Evolutionary conservation across 1,140 invertebrate genomes (phyloP).

Genomic region (Camponotus floridanus): DNA sequence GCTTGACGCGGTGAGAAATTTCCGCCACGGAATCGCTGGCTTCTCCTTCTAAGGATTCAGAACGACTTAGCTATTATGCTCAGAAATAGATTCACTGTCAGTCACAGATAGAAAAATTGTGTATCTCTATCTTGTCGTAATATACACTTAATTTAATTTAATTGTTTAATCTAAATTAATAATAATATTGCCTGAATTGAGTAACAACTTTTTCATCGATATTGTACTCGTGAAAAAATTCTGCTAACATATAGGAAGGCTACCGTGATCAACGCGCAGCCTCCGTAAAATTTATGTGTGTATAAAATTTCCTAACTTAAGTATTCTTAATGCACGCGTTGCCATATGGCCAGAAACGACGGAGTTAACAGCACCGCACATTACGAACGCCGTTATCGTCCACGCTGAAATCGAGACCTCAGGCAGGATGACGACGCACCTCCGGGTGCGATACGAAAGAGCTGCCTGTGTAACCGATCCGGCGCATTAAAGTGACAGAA

Average conservation of each 20-base stretch:
- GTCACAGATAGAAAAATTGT: background rate
- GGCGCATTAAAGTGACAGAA: slow-evolving; percentile 82
- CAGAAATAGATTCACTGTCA: background rate
- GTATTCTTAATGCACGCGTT: background rate
- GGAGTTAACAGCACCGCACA: slow-evolving; percentile 33
- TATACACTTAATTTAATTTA: background rate
- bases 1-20: slow-evolving; percentile 69
- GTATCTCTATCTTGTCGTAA: background rate
- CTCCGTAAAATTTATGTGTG: background rate
- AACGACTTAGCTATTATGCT: background rate
- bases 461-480: slow-evolving; percentile 65
- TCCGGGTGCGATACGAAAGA: slow-evolving; percentile 62
- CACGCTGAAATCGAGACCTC: slow-evolving; percentile 59
- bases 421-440: slow-evolving; percentile 63
- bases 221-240: background rate
- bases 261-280: background rate
- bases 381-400: slow-evolving; percentile 41
- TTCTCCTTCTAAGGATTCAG: slow-evolving; percentile 15
- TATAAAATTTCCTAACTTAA: background rate
- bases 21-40: slow-evolving; percentile 25
- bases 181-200: background rate
- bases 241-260: background rate
- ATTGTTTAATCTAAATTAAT: background rate
- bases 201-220: background rate
- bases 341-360: background rate